These are phyloP conservation scores for Rhizomys pruinosus DNA, from an alignment of 2,113 vertebrate genomes.

Conservation along the genomic window DNA sequence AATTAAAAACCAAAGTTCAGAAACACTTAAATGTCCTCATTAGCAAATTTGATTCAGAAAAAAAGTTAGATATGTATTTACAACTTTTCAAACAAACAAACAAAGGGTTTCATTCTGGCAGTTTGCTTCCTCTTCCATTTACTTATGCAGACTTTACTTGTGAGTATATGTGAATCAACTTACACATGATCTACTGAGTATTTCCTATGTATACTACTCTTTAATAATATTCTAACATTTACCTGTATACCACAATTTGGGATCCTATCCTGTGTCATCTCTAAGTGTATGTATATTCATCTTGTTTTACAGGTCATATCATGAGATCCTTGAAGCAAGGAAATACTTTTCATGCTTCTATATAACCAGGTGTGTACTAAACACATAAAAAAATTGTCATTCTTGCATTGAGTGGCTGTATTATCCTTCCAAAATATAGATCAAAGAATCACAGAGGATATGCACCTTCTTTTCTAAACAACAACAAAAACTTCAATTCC, in stretches of 20 bases:
- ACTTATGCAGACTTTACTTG: background rate
- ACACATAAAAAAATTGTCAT: background rate
- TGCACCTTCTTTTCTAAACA: background rate
- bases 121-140: background rate
- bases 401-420: background rate
- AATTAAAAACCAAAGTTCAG: conserved; percentile 19
- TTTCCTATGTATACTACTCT: background rate
- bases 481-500: background rate
- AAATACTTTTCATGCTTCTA: background rate
- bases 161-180: background rate
- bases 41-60: background rate
- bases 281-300: background rate
- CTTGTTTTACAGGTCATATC: background rate
- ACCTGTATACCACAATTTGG: background rate
- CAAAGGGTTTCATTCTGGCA: background rate
- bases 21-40: background rate
- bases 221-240: background rate
- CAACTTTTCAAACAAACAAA: background rate
- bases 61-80: background rate
- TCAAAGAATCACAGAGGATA: background rate
- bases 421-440: conserved; percentile 30
- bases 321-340: conserved; percentile 15
- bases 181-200: background rate
- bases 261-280: background rate
- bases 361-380: background rate